Base-by-base conservation (phyloP, 2,797 vertebrate genomes). In the Sebastes variabilis region DNA sequence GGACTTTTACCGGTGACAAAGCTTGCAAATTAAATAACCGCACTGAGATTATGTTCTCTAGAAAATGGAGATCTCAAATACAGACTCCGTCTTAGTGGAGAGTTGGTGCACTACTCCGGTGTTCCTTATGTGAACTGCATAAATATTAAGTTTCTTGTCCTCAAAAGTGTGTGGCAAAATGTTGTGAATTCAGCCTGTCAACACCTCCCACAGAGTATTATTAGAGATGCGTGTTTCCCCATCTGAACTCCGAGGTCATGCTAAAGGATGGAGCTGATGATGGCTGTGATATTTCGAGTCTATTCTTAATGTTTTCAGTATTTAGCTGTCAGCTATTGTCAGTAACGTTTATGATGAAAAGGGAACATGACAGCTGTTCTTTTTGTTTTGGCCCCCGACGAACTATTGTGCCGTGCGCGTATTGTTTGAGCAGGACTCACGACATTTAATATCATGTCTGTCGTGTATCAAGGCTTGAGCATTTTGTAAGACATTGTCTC, bases 251-350 rank as follows among this genome's bases (percentile, higher is more conserved):
- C 20, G 59, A 30, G 72, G 49, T 78, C 72, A 38, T 12, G 22
- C 29, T 62, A 38, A 55, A 77, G 66, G 58, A 70, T 49, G 34
- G 34, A n/a, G 32, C 42, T 34, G 74, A 74, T 78, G 78, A 76
- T 8, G 67, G 20, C 66, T 69, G 75, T 77, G 80, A 77, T 84
- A 72, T 81, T 86, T 82, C 61, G 12, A 75, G 79, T 52, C 38
- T 42, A 9, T 61, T 81, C 68, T 72, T 81, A 75, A 59, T 71
- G 75, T 83, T 84, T 79, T 20, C 42, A 32, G 59, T 27, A 42
- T 79, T 70, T 79, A 56, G 76, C 86, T 82, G 84, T 87, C 64
- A 70, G 76, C 79, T 52, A 24, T 69, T 80, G 71, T 81, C 83
- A 60, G 66, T 42, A 66, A 77, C 34, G 10, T 73, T 75, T 72